Percentiles rank a stretch among this genome's conserved stretches.
These are phyloP conservation scores for Avahi laniger DNA, from an alignment of 2,797 vertebrate species.

Conservation along the genomic window DNA sequence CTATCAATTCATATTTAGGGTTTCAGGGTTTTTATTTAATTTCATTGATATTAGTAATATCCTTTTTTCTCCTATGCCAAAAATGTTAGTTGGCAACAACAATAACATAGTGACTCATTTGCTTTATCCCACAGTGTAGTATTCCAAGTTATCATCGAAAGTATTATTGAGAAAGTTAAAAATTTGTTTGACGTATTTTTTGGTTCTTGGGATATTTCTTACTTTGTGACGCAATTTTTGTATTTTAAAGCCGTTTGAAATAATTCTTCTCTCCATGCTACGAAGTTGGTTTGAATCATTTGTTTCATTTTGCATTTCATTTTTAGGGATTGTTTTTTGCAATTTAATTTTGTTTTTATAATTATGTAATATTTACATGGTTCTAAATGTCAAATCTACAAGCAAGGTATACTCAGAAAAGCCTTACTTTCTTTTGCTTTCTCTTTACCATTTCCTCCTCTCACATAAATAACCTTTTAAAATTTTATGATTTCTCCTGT, in stretches of 20 bases:
- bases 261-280: neutral
- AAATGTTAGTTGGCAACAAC: neutral
- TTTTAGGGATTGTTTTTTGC: conserved; percentile 11
- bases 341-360: neutral
- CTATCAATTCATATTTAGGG: neutral
- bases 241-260: conserved; percentile 15
- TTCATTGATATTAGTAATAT: neutral
- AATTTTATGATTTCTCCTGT: neutral
- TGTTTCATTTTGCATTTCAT: neutral
- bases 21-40: neutral
- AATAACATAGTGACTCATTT: neutral
- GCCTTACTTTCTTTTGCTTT: neutral
- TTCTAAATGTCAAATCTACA: neutral
- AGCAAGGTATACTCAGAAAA: neutral
- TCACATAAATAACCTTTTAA: neutral
- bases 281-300: neutral
- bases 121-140: neutral
- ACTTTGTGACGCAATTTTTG: neutral
- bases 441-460: neutral
- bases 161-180: neutral
- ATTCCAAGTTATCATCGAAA: neutral
- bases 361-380: neutral
- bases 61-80: neutral
- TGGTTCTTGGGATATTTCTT: neutral
- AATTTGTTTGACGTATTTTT: neutral